Base-by-base conservation (phyloP, 23 tunicate species). In the Phallusia fumigata region DNA sequence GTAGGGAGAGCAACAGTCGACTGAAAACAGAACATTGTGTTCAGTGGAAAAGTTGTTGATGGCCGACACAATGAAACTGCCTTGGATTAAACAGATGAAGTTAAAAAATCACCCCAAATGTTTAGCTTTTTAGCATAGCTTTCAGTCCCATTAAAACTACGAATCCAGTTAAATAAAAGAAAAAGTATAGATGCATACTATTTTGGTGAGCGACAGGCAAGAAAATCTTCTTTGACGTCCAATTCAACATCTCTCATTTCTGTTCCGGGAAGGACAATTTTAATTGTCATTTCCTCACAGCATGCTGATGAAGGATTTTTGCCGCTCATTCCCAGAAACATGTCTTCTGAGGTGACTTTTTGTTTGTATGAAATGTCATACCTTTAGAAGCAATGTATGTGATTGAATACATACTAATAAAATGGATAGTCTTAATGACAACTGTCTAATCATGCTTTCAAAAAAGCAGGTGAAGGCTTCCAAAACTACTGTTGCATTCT, bases 311-410 rank as follows among this genome's bases (percentile, higher is more conserved):
- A 89, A 0, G 94, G 98, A 44, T 84, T 89, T 76, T 94, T 94
- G 24, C 98, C 94, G 30, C 87, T 80, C 78, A 87, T 85, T 26
- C 98, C 98, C 32, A 94, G 86, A 75, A 94, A 94, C 90, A 94
- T 85, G 75, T 94, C 98, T 75, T 89, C 98, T 47, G 91, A 49
- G 31, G 94, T 73, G 18, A 94, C 94, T 76, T 94, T 94, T 76
- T 94, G 98, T 53, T 94, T 94, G 90, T 94, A 94, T 18, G 77
- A 69, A 28, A 94, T 89, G 53, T 94, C 98, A 35, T 81, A 94
- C 21, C 92, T 74, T 5, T 3, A 33, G 13, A 35, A 58, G 69
- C 33, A 19, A 21, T 10, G 21, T 40, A 13, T 3, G 47, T n/a
- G 79, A 13, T 18, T 51, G 28, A 8, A 13, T 24, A 58, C 33